Evolutionary conservation across 2,888 invertebrate species (phyloP), one percentile per base, ranked within the genome.

Genomic region (Cheilosia urbana): DNA sequence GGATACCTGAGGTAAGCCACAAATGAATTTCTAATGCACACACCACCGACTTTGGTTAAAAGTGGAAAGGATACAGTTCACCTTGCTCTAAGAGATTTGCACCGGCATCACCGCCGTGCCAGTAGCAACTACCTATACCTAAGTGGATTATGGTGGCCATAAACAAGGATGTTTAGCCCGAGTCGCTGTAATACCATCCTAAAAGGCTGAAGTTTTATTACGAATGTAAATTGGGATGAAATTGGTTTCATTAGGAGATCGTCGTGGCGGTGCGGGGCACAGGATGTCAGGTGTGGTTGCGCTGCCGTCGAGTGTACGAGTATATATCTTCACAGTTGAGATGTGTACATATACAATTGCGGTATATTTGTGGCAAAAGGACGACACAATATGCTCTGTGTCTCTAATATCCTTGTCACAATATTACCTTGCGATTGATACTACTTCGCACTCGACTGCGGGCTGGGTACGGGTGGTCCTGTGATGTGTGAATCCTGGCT

Each of bases 61-160:
- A 49, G 30, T 34, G 49, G 53, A 58, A 17, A 63, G 71, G 55
- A 68, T 62, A 78, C 27, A 45, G 51, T 83, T 55, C 42, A 69
- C 68, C 76, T 63, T 76, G 37, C 69, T 73, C 58, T 73, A 45
- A 68, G 68, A 78, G 72, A 73, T 83, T 73, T 83, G 51, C 69
- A 53, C 60, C 24, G 30, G 11, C 58, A 66, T n/a, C 45, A 66
- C 21, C 45, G 13, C 27, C 27, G 21, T 34, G 37, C 21, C 34
- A 53, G 49, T 40, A 42, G 63, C 42, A 13, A 49, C 45, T 24
- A 40, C 40, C 42, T 49, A 13, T 19, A 68, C 85, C 71, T 72
- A 85, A 85, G 85, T 85, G 85, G 85, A 85, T 85, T 85, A 85
- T 68, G 81, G 85, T 71, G 81, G 77, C 76, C 76, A 81, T 85